These are phyloP conservation scores for Dysmachus trigonus DNA, from an alignment of 2,888 invertebrate genomes.

Conservation along the genomic window DNA sequence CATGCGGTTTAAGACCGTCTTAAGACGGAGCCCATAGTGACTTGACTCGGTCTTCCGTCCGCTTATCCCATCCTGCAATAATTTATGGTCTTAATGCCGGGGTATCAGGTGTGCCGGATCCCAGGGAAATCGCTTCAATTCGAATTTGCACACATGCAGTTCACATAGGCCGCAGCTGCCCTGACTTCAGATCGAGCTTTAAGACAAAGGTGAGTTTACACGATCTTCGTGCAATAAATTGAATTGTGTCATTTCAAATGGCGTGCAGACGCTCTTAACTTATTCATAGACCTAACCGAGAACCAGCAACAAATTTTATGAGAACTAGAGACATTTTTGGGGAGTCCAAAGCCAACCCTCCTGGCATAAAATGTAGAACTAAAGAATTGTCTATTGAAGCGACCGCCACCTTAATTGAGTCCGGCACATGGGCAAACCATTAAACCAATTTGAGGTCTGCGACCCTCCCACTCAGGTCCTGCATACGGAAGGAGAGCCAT, in stretches of 20 bases:
- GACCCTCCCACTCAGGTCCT: constrained; percentile 2
- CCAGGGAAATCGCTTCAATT: not conserved
- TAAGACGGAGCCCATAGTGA: not conserved
- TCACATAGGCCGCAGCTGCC: not conserved
- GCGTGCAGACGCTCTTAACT: not conserved
- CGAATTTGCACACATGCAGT: not conserved
- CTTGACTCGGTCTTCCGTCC: not conserved
- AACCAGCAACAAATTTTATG: not conserved
- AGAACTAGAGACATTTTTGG: not conserved
- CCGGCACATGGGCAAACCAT: constrained; percentile 8
- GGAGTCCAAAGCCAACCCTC: not conserved
- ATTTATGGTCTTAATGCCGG: constrained; percentile 3
- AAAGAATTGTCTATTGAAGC: not conserved
- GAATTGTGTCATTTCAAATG: not conserved
- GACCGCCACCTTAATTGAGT: constrained; percentile 31
- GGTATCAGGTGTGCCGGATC: not conserved
- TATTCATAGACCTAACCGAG: not conserved
- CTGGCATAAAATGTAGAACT: not conserved
- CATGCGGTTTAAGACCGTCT: not conserved
- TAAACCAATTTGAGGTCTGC: constrained; percentile 27
- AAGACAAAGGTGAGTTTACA: not conserved
- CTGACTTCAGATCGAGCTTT: not conserved
- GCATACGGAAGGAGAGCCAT: not conserved
- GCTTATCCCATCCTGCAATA: constrained; percentile 5
- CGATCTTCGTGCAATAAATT: not conserved